These are phyloP conservation scores for Eulemur coronatus DNA, from an alignment of 2,797 vertebrate genomes.

Conservation along the genomic window DNA sequence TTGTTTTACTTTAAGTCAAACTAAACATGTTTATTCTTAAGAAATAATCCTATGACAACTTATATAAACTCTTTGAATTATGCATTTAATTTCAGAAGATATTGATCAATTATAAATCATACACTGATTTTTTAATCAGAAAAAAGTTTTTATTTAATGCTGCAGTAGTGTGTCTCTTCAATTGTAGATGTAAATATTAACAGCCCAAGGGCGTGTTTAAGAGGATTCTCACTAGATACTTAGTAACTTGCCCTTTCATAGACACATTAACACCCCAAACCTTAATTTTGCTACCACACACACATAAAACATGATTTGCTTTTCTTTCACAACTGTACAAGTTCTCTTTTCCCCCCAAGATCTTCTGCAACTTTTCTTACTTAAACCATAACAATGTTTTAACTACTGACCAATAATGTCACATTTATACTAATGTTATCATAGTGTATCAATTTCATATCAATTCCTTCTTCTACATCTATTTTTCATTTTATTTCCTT, in stretches of 20 bases:
- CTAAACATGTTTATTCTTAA: not conserved
- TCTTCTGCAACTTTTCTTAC: not conserved
- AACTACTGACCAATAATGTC: not conserved
- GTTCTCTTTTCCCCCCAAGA: not conserved
- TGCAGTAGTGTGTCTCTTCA: not conserved
- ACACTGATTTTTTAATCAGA: not conserved
- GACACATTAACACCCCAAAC: not conserved
- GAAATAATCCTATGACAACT: not conserved
- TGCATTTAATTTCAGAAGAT: not conserved
- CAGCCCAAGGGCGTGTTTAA: not conserved
- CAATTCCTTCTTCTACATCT: not conserved
- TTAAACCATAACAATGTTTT: not conserved
- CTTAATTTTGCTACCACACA: not conserved
- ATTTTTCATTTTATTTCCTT: not conserved
- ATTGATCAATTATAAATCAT: not conserved
- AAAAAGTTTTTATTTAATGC: not conserved
- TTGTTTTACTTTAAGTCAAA: not conserved
- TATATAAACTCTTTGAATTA: not conserved
- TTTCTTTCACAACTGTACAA: not conserved
- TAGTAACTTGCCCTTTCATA: not conserved
- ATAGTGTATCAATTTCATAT: not conserved
- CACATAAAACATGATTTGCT: not conserved
- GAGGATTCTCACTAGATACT: not conserved
- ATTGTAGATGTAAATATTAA: not conserved
- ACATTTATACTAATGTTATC: not conserved